phyloP scores from a whole-genome alignment of 2,888 invertebrate species.

The Crematogaster levior region DNA sequence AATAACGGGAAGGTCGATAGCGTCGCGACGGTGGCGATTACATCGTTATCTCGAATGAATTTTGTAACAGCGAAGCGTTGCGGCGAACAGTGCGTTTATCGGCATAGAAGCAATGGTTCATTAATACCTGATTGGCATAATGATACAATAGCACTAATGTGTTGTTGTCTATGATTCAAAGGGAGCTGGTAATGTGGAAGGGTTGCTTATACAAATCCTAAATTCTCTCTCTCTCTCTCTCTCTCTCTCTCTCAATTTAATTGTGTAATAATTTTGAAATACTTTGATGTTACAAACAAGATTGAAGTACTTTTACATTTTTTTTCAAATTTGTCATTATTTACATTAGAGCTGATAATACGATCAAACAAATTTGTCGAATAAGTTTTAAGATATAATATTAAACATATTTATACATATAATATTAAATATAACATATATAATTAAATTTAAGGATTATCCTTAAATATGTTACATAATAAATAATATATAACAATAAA shows the following conservation, averaged over 20 bases:
- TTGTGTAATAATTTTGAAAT: neutral
- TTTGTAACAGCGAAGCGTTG: constrained; percentile 4
- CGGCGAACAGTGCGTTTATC: neutral
- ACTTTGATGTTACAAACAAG: neutral
- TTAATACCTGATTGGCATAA: constrained; percentile 24
- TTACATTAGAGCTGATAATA: neutral
- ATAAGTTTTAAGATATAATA: neutral
- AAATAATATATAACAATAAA: too few species aligned
- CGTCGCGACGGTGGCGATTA: constrained; percentile 41
- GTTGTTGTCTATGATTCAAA: neutral
- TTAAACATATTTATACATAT: too few species aligned
- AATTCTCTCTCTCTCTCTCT: too few species aligned
- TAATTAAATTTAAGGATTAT: too few species aligned
- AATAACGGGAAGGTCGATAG: constrained; percentile 26
- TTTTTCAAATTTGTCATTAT: neutral
- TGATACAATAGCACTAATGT: neutral
- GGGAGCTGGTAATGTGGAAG: neutral
- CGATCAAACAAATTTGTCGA: neutral
- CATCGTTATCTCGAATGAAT: constrained; percentile 36
- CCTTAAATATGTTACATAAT: too few species aligned
- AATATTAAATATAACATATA: too few species aligned
- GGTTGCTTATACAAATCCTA: neutral
- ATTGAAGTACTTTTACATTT: too few species aligned
- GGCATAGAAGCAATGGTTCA: neutral
- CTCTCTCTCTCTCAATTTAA: neutral